Evolutionary conservation across 2,888 invertebrate genomes (phyloP).

Genomic region (Oligia strigilis): DNA sequence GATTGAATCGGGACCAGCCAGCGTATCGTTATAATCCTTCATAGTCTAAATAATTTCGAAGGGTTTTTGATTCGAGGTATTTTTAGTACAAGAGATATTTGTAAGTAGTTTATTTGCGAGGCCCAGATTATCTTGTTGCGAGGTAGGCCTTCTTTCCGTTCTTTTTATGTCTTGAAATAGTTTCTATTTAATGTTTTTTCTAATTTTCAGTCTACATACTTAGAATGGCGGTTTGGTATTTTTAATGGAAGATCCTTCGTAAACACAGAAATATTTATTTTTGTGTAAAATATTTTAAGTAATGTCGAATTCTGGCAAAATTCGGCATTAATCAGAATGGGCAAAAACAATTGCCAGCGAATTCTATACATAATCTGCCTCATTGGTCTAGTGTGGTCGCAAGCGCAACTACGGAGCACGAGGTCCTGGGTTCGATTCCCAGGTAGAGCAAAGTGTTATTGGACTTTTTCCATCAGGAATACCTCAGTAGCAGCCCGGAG

Average conservation of each 20-base stretch:
- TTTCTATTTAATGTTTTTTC: not conserved
- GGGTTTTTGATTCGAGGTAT: slow-evolving; percentile 13
- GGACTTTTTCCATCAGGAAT: not conserved
- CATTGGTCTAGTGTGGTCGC: not conserved
- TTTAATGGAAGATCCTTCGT: not conserved
- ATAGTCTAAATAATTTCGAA: slow-evolving; percentile 19
- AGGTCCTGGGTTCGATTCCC: not conserved
- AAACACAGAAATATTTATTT: not conserved
- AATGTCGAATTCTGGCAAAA: not conserved
- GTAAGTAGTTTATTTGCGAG: not conserved
- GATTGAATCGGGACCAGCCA: slow-evolving; percentile 39
- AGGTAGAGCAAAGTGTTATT: not conserved
- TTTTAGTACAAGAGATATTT: slow-evolving; percentile 1
- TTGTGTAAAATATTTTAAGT: not conserved
- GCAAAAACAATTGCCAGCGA: not conserved
- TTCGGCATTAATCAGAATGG: not conserved
- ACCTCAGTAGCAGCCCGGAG: not conserved
- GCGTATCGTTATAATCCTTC: slow-evolving; percentile 19
- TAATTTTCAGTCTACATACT: not conserved
- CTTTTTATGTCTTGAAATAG: not conserved
- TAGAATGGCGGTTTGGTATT: not conserved
- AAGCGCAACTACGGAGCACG: no score
- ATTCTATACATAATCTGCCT: not conserved
- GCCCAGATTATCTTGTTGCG: not conserved
- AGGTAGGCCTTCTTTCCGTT: not conserved